phyloP scores from a whole-genome alignment of 2,888 invertebrate genomes.

The Lathronympha strigana region DNA sequence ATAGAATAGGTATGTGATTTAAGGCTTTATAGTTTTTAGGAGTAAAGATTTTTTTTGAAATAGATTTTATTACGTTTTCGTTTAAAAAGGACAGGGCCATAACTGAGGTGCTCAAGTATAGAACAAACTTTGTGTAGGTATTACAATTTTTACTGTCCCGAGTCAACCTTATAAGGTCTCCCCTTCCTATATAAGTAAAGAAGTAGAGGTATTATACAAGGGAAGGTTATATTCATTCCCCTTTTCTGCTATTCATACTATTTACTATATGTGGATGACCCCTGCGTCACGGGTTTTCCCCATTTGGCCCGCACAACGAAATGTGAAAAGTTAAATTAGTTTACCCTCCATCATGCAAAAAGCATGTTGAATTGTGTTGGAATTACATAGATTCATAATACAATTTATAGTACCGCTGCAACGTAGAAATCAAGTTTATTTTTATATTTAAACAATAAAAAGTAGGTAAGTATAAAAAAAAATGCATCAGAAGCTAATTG shows the following conservation, averaged over 20 bases:
- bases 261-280: conserved; percentile 54
- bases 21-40: not conserved
- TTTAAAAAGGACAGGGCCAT: no score
- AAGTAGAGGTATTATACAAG: not conserved
- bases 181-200: not conserved
- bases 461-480: no score
- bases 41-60: no score
- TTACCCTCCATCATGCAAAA: conserved; percentile 23
- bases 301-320: conserved; percentile 9
- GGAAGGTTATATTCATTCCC: not conserved
- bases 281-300: conserved; percentile 65
- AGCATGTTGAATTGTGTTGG: conserved; percentile 6
- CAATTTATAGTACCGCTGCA: not conserved
- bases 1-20: conserved; percentile 8
- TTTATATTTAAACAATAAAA: no score
- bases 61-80: no score
- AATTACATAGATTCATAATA: conserved; percentile 10
- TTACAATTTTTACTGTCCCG: not conserved
- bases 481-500: no score
- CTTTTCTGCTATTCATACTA: conserved; percentile 37
- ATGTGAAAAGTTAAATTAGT: conserved; percentile 33
- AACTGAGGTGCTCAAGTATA: no score
- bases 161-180: conserved; percentile 2
- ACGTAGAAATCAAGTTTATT: no score
- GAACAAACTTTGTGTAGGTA: not conserved